Evolutionary conservation across 2,113 vertebrate genomes (phyloP).

Genomic region (Corydoras maculifer): DNA sequence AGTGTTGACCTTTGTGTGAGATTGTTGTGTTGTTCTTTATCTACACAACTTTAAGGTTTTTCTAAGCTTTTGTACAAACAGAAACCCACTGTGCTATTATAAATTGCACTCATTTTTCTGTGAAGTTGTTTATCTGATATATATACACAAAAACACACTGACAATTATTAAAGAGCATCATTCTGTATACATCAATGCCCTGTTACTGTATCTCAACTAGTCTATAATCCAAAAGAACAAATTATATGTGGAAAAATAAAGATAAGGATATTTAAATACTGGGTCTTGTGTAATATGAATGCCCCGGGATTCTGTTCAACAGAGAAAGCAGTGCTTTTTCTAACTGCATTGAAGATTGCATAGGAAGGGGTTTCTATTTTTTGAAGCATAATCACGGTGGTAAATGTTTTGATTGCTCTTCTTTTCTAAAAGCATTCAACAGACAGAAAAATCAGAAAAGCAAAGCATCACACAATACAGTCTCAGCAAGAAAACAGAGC

Average conservation of each 20-base stretch:
- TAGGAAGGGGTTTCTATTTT: neutral
- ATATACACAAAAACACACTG: neutral
- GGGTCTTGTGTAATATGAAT: conserved; percentile 22
- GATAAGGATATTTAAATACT: conserved; percentile 41
- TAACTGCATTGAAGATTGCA: conserved; percentile 11
- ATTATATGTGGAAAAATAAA: neutral
- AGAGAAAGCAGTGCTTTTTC: conserved; percentile 14
- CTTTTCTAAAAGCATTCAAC: conserved; percentile 16
- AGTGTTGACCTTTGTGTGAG: no score
- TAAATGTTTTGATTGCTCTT: conserved; percentile 9
- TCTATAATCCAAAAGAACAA: neutral
- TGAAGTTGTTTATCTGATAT: neutral
- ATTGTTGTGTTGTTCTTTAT: no score
- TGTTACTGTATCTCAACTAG: neutral
- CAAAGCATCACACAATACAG: conserved; percentile 13
- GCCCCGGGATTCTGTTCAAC: conserved; percentile 1
- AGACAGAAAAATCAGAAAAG: conserved; percentile 31
- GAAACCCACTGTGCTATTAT: no score
- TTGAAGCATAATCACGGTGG: conserved; percentile 5
- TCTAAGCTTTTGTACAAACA: no score
- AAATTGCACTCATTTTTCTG: no score
- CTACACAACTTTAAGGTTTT: no score
- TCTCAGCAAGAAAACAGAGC: conserved; percentile 16
- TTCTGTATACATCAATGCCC: neutral
- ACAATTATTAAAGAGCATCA: neutral